These are phyloP conservation scores for Drosophila macrospina DNA, from an alignment of 2,888 invertebrate genomes.

Conservation along the genomic window DNA sequence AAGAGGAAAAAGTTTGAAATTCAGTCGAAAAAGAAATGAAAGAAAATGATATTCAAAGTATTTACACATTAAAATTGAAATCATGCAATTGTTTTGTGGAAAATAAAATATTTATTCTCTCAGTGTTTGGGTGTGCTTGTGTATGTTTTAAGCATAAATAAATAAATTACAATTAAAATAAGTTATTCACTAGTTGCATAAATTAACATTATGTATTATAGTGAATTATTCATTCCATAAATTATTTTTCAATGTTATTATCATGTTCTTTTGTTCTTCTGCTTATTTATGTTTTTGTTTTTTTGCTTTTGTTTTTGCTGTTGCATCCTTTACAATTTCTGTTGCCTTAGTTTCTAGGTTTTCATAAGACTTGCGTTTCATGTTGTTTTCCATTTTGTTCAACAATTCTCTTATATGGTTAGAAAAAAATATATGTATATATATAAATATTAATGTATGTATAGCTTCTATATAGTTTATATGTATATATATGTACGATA, in stretches of 20 bases:
- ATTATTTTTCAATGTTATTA: conserved; percentile 13
- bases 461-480: conserved; percentile 27
- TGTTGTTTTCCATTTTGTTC: conserved; percentile 76
- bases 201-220: conserved; percentile 26
- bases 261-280: conserved; percentile 14
- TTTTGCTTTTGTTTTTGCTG: conserved; percentile 7
- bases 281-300: conserved; percentile 3
- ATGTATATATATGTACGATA: conserved; percentile 4
- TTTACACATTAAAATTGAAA: conserved; percentile 19
- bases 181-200: conserved; percentile 39
- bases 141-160: conserved; percentile 54
- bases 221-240: conserved; percentile 17
- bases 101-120: conserved; percentile 56
- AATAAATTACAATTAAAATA: conserved; percentile 57
- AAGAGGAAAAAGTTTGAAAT: conserved; percentile 2
- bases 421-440: conserved; percentile 66
- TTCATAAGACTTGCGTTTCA: conserved; percentile 86
- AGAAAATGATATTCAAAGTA: conserved; percentile 11
- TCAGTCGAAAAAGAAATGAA: conserved; percentile 3
- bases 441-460: conserved; percentile 26
- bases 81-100: conserved; percentile 26
- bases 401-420: conserved; percentile 67
- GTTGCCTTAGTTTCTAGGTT: conserved; percentile 83
- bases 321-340: conserved; percentile 61
- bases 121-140: conserved; percentile 27